A percentile compares a stretch with the other conserved stretches of the same genome.
phyloP scores from a whole-genome alignment of 2,113 vertebrate species.

The Taxidea taxus region DNA sequence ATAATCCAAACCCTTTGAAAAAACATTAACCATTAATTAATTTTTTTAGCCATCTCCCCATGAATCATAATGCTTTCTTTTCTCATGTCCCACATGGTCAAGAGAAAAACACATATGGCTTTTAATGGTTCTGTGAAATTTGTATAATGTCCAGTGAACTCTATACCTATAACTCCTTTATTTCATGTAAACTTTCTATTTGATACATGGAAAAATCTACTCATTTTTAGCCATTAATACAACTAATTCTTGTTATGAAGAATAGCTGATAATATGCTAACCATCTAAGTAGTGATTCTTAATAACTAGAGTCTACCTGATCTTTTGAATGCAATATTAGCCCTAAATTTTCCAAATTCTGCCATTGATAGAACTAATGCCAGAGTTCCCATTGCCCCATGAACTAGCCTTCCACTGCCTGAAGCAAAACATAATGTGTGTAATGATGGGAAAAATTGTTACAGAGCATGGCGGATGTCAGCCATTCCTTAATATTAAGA shows the following conservation, averaged over 20 bases:
- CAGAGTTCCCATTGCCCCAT: neutral
- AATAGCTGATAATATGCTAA: neutral
- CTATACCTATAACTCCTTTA: neutral
- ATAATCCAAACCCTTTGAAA: neutral
- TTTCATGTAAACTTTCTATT: neutral
- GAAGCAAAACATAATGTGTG: neutral
- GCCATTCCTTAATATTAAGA: neutral
- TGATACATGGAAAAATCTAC: neutral
- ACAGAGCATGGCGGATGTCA: fast-evolving
- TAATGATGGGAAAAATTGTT: neutral
- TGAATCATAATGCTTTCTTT: neutral
- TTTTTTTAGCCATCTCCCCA: neutral
- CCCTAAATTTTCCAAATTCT: neutral
- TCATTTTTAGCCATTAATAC: neutral
- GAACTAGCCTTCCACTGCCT: neutral
- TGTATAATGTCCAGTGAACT: neutral
- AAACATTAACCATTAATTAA: neutral
- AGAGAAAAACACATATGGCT: neutral
- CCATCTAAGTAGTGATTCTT: neutral
- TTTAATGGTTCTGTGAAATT: neutral
- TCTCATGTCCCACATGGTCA: neutral
- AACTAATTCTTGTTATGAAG: neutral
- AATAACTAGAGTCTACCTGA: neutral
- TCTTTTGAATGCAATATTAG: neutral
- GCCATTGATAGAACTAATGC: neutral